A percentile compares a stretch with the other conserved stretches of the same genome.
Conservation (phyloP, 2,888 invertebrate species). For the Lycophotia porphyrea region DNA sequence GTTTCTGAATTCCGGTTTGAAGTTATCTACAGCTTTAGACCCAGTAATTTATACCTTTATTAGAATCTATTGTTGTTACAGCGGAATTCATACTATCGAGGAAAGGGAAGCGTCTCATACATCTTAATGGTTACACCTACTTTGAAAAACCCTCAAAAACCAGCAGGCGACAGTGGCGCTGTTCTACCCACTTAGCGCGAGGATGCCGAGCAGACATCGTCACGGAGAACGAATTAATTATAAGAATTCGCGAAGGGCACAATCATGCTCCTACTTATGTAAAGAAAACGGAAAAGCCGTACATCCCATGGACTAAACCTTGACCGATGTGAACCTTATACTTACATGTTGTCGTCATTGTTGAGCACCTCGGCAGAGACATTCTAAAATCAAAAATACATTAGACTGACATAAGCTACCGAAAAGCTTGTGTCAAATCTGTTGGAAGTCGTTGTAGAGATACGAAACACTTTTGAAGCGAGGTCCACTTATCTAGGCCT, state of each 20-base stretch:
- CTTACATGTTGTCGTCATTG: neutral
- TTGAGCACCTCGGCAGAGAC: neutral
- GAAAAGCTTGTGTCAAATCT: neutral
- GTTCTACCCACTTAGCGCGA: slow-evolving; percentile 33
- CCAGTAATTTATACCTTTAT: neutral
- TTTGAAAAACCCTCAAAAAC: slow-evolving; percentile 48
- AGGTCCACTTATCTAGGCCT: neutral
- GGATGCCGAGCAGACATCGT: slow-evolving; percentile 36
- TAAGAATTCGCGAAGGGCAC: slow-evolving; percentile 32
- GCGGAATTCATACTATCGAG: slow-evolving; percentile 35
- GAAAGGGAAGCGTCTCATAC: slow-evolving; percentile 36
- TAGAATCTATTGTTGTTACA: neutral
- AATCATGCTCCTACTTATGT: slow-evolving; percentile 27
- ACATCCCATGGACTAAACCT: neutral
- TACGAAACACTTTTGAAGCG: neutral
- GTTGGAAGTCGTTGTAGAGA: neutral
- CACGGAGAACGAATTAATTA: slow-evolving; percentile 24
- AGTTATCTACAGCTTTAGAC: too few species aligned
- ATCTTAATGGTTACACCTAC: slow-evolving; percentile 29
- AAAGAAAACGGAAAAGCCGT: neutral
- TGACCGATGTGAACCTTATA: neutral
- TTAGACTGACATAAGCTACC: neutral
- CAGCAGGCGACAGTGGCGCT: slow-evolving; percentile 34
- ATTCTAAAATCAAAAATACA: neutral
- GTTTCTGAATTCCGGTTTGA: too few species aligned